A percentile compares a stretch with the other conserved stretches of the same genome.
phyloP scores from a whole-genome alignment of 2,113 vertebrate genomes.

The Rutilus rutilus region DNA sequence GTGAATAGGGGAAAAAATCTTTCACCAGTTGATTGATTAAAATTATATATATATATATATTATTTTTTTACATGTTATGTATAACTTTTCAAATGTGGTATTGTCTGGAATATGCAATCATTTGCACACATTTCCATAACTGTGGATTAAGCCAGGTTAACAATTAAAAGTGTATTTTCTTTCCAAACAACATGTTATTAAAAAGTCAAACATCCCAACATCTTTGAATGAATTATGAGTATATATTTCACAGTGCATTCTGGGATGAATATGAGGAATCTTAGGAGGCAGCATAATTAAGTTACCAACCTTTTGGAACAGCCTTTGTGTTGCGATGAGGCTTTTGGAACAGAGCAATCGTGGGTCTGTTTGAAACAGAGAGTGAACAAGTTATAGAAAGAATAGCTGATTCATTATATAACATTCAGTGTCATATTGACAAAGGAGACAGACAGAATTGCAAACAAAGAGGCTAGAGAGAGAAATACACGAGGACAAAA shows the following conservation, averaged over 20 bases:
- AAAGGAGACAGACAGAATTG: conserved; percentile 14
- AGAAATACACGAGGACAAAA: neutral
- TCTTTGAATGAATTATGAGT: neutral
- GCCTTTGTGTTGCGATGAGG: neutral
- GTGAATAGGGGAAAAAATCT: too few species aligned
- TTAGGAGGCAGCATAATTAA: neutral
- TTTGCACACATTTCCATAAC: too few species aligned
- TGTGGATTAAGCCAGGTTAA: too few species aligned
- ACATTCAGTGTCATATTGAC: conserved; percentile 18
- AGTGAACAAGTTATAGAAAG: neutral
- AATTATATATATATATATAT: too few species aligned
- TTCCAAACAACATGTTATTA: too few species aligned
- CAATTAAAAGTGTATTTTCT: too few species aligned
- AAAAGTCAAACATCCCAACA: too few species aligned
- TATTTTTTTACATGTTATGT: too few species aligned
- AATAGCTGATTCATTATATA: conserved; percentile 1
- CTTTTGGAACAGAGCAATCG: neutral
- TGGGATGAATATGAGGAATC: neutral
- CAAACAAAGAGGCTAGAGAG: neutral
- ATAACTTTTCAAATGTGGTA: too few species aligned
- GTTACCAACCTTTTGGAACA: neutral
- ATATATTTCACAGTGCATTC: neutral
- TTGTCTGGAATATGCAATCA: too few species aligned
- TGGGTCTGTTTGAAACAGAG: conserved; percentile 21
- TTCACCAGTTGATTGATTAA: too few species aligned